Conservation (phyloP, 1,140 invertebrate genomes). For the Cydia amplana region DNA sequence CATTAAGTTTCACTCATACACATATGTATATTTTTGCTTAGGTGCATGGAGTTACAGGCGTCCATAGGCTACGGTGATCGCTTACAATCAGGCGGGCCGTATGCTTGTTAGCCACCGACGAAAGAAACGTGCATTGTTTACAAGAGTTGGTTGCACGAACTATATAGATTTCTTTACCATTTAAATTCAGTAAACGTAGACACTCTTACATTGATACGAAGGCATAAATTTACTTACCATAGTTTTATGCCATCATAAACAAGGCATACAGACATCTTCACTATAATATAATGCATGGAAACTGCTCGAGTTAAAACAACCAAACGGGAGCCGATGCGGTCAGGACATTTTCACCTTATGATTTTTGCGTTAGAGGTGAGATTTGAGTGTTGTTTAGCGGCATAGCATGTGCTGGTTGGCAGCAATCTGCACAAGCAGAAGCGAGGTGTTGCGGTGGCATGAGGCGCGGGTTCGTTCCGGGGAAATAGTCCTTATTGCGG, state of each 20-base stretch:
- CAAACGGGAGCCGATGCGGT: constrained; percentile 42
- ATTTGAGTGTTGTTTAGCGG: constrained; percentile 56
- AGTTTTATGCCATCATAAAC: constrained; percentile 73
- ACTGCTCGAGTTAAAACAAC: constrained; percentile 46
- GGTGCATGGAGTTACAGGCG: neutral
- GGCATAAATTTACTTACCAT: constrained; percentile 62
- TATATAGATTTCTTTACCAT: neutral
- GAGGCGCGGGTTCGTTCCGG: constrained; percentile 34
- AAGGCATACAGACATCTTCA: constrained; percentile 70
- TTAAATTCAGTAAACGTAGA: constrained; percentile 36
- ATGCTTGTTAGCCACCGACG: neutral
- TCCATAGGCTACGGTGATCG: no score
- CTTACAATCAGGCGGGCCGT: no score
- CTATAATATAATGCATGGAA: constrained; percentile 57
- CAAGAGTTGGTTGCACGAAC: neutral
- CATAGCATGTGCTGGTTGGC: constrained; percentile 54
- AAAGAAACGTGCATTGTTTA: neutral
- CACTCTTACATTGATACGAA: constrained; percentile 49
- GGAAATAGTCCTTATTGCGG: constrained; percentile 48
- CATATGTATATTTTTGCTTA: neutral
- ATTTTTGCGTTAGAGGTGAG: constrained; percentile 61
- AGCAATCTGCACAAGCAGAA: constrained; percentile 66
- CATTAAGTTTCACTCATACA: neutral
- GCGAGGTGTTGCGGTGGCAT: constrained; percentile 55
- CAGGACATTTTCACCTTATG: constrained; percentile 52